Base-by-base conservation (phyloP, 2,888 invertebrate species). In the Protula sp. region DNA sequence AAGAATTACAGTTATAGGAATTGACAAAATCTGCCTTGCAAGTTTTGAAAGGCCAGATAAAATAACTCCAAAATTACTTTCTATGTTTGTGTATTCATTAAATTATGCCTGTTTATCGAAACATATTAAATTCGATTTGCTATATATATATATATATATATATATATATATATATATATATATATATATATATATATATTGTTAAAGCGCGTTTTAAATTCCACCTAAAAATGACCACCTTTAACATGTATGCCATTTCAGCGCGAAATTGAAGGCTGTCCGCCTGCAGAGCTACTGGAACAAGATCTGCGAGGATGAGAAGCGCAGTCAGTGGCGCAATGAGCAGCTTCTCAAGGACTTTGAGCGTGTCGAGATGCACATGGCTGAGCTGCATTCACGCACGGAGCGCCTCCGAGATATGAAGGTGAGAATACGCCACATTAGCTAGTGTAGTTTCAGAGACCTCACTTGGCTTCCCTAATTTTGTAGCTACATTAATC, bases 261-360 rank as follows among this genome's bases (percentile, higher is more conserved):
- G 78, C 31, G 67, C 71, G 2, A 73, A 72, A 51, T 60, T 78
- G 58, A 71, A 72, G 59, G 75, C 75, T 29, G 68, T 72, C 19
- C 73, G 72, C 29, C 62, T 79, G 28, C 74, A 77, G 56, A 72
- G 66, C 31, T 77, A 79, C 65, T 79, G 78, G 78, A 75, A 71
- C 63, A 74, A 75, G 62, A 67, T 79, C 22, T 77, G 78, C 70
- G 75, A 76, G 50, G 76, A 79, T 63, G 76, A 77, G 61, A 70
- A 70, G 54, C 62, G 71, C 52, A 77, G 77, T 54, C 73, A 74
- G 58, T 70, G 71, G 57, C 65, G 78, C 58, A 79, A 79, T 68
- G 73, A 73, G 55, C 72, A 74, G 61, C 63, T 78, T 28, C 52
- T 77, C 38, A 63, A 68, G 54, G 76, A 78, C 47, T 71, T 78